Evolutionary conservation across 2,888 invertebrate species (phyloP).

Genomic region (Drosophila emarginata): DNA sequence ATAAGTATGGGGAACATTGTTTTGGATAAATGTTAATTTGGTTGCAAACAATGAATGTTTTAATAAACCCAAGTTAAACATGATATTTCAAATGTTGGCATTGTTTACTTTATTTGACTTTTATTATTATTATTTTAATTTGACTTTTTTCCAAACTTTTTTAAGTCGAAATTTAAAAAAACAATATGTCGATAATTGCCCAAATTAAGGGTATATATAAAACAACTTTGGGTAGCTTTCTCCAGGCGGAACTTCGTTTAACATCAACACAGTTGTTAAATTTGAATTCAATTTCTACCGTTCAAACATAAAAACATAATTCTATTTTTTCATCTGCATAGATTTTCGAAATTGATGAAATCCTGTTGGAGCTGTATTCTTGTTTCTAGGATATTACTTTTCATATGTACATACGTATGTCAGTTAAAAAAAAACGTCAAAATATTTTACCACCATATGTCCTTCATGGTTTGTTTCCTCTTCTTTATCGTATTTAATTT

Average conservation of each 20-base stretch:
- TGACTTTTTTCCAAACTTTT: too few species aligned
- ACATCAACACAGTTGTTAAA: too few species aligned
- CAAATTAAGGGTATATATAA: too few species aligned
- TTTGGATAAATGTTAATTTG: neutral
- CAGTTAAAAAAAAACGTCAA: neutral
- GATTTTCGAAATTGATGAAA: neutral
- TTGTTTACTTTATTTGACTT: neutral
- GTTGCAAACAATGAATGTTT: neutral
- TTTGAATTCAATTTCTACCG: too few species aligned
- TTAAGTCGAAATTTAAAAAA: too few species aligned
- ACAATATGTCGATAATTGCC: too few species aligned
- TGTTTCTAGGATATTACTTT: neutral
- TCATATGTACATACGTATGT: neutral
- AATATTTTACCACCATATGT: conserved; percentile 7
- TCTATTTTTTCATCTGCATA: neutral
- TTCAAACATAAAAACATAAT: too few species aligned
- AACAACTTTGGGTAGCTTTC: too few species aligned
- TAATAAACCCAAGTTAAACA: neutral
- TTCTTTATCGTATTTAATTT: neutral
- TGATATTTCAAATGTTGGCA: neutral
- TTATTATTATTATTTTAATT: too few species aligned
- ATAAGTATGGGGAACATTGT: neutral
- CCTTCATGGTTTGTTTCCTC: neutral
- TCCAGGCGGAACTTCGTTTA: too few species aligned
- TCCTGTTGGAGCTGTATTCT: neutral